Evolutionary conservation across 2,113 vertebrate species (phyloP), one percentile per base, ranked within the genome.

Genomic region (Hyperopisus bebe): DNA sequence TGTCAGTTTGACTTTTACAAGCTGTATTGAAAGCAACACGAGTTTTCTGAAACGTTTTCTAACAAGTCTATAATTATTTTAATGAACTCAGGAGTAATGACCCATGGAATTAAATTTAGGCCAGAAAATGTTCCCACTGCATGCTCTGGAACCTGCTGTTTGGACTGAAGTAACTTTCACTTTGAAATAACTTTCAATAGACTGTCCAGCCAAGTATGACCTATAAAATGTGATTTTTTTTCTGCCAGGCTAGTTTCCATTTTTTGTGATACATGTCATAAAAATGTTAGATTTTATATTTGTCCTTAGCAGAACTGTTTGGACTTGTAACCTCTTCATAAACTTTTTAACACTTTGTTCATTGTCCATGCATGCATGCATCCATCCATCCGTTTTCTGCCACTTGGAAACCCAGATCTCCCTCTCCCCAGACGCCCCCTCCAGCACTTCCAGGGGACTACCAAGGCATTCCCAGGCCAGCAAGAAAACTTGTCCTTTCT

Each of bases 51-150:
- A 82, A 66, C 47, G 51, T 24, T 10, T 62, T 44, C 58, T 66
- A 77, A 89, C 24, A 62, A n/a, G 19, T 53, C 51, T 58, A 35
- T 89, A 89, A 86, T 86, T 66, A 89, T 58, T 44, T 58, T 89
- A 89, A 89, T 62, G 21, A 11, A 11, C 89, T 66, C 47, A 46
- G 17, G 89, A 53, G 51, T 48, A 47, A 86, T 89, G 82, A 66
- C 42, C 21, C 82, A 89, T 31, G 80, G 51, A 89, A 51, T 47
- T 55, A 84, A 66, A 89, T 62, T 55, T 58, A 31, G 24, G 44
- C 44, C 83, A 86, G 46, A 50, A 86, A 48, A 86, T 85, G 74
- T 42, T 80, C 74, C 74, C 7, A 80, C 31, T 17, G 13, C 31
- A 39, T 80, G 13, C 74, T 19, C 15, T 80, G 19, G 6, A 80